These are phyloP conservation scores for Amphilophus citrinellus DNA, from an alignment of 2,113 vertebrate species.

Conservation along the genomic window DNA sequence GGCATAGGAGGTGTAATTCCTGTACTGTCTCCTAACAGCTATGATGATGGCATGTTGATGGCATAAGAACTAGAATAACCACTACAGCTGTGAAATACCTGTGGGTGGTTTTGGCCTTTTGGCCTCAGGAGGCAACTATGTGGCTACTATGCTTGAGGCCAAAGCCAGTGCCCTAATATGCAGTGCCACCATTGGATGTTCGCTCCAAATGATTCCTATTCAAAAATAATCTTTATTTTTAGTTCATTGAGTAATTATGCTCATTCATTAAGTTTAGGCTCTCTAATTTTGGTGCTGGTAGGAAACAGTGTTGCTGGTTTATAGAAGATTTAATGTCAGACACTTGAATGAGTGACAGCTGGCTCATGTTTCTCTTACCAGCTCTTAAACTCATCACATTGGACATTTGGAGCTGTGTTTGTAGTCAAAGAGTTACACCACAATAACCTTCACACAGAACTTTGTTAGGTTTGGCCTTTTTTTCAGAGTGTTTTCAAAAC, in stretches of 20 bases:
- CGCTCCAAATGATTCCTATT: neutral
- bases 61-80: neutral
- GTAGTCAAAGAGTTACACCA: neutral
- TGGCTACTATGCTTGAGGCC: neutral
- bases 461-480: neutral
- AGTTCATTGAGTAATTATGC: neutral
- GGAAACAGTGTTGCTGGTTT: neutral
- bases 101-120: constrained; percentile 5
- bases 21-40: neutral
- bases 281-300: neutral
- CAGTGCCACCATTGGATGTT: too few relatives aligned
- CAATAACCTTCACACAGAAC: neutral
- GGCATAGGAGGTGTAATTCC: neutral
- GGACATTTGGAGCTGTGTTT: neutral
- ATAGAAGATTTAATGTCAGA: neutral
- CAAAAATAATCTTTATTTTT: neutral
- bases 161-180: neutral
- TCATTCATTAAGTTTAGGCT: neutral
- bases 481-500: neutral
- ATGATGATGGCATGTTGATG: neutral
- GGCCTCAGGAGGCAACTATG: neutral
- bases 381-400: neutral
- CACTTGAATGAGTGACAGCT: neutral
- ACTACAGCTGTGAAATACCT: neutral
- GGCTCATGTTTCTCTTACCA: neutral